Percentiles rank a stretch among this genome's conserved stretches.
Conservation (phyloP, 23 tunicate genomes). For the Styela plicata region DNA sequence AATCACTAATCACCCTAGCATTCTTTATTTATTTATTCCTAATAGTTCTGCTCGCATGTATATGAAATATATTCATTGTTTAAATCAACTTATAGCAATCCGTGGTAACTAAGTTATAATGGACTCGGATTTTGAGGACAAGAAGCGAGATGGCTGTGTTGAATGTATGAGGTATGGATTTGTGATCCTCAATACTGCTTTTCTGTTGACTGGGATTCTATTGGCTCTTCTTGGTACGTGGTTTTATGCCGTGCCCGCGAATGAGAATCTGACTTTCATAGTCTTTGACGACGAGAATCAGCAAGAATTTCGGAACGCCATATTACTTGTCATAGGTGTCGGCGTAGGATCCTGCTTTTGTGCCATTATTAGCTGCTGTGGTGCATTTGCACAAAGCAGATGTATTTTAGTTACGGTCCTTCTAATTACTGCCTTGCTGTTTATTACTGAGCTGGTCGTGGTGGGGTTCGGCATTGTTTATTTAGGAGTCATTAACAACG, state of each 20-base stretch:
- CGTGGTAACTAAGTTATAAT: too few relatives aligned
- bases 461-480: neutral
- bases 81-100: too few relatives aligned
- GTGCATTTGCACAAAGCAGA: slow-evolving; percentile 11
- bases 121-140: too few relatives aligned
- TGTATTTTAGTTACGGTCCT: neutral
- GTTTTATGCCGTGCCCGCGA: slow-evolving; percentile 16
- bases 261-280: neutral
- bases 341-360: neutral
- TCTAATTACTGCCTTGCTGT: neutral
- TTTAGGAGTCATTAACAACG: neutral
- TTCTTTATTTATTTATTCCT: too few relatives aligned
- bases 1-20: too few relatives aligned
- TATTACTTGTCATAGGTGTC: neutral
- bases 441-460: neutral
- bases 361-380: neutral
- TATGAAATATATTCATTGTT: too few relatives aligned
- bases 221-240: neutral
- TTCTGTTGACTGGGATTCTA: neutral
- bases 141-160: neutral
- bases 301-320: neutral
- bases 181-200: neutral
- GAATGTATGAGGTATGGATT: neutral
- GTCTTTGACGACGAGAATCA: neutral
- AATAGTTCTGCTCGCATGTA: too few relatives aligned